phyloP scores from a whole-genome alignment of 2,888 invertebrate genomes.

The Limnephilus marmoratus region DNA sequence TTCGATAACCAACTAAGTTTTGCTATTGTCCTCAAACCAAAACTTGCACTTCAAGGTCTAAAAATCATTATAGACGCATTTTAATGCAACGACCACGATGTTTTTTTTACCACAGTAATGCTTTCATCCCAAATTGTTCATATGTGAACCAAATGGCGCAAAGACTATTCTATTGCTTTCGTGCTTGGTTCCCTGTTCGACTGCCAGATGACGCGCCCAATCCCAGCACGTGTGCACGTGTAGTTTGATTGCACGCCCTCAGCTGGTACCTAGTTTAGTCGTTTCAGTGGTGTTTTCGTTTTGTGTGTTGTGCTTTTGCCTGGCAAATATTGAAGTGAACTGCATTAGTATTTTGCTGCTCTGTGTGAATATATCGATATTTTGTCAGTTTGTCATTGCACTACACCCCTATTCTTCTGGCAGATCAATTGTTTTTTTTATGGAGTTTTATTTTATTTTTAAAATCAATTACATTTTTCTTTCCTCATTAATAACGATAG shows the following conservation, averaged over 20 bases:
- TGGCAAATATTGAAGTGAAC: constrained; percentile 24
- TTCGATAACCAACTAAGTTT: not conserved
- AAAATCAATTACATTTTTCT: not conserved
- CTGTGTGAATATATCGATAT: constrained; percentile 18
- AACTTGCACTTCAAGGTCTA: not conserved
- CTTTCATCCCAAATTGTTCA: not conserved
- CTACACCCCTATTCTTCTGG: not conserved
- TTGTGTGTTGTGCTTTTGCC: constrained; percentile 41
- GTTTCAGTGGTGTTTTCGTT: constrained; percentile 2
- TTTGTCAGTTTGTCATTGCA: constrained; percentile 11
- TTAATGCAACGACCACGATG: not conserved
- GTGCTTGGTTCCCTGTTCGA: constrained; percentile 16
- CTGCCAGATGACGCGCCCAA: not conserved
- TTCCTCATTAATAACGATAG: not conserved
- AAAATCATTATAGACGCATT: not conserved
- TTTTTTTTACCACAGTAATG: not conserved
- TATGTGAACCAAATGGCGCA: not conserved
- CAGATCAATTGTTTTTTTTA: not conserved
- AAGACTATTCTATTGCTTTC: not conserved
- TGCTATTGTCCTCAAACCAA: not conserved
- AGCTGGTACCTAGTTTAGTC: constrained; percentile 21
- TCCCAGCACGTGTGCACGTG: constrained; percentile 31
- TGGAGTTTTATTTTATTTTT: not conserved
- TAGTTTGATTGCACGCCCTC: constrained; percentile 28
- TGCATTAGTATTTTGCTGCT: constrained; percentile 9